Evolutionary conservation across 1,140 invertebrate genomes (phyloP), one percentile per base, ranked within the genome.

Genomic region (Chrysoperla carnea): DNA sequence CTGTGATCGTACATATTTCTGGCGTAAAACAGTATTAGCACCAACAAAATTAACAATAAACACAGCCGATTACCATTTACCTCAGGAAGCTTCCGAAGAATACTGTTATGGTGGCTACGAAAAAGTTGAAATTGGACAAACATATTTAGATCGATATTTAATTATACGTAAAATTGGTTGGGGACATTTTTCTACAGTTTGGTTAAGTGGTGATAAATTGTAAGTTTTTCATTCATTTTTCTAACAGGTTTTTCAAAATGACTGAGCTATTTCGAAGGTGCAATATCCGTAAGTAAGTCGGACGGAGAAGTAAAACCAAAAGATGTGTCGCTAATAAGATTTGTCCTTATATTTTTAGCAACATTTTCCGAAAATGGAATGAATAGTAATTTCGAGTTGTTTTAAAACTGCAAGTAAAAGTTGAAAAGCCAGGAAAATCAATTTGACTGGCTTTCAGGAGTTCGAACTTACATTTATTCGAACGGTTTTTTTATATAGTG

Each of bases 141-240:
- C 92, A 42, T 90, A 94, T 23, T 72, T 85, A 63, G 78, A 76
- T 59, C 78, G 87, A 49, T 97, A 96, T 69, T 84, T 89, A 70
- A 87, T 95, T 50, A 82, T 92, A 49, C 75, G 92, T 45, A 97
- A 97, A 70, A 70, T 97, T 50, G 93, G 93, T 42, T 96, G 90
- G 89, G 93, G 93, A 42, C 92, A 97, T 62, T 97, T 97, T 63
- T 96, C 91, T 39, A 97, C 93, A 12, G 93, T 97, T 23, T 97
- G 92, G 92, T 75, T 97, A 12, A 93, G 89, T 63, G 92, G 87
- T 86, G 91, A 95, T 69, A 70, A 89, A 51, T 67, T 76, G 60
- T 80, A 65, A 67, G 69, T 67, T 49, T 29, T 33, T 38, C 3
- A 39, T 42, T 31, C n/a, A n/a, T n/a, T n/a, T n/a, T n/a, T n/a